These are phyloP conservation scores for Ophioninae sp. DNA, from an alignment of 2,888 invertebrate species.

Conservation along the genomic window DNA sequence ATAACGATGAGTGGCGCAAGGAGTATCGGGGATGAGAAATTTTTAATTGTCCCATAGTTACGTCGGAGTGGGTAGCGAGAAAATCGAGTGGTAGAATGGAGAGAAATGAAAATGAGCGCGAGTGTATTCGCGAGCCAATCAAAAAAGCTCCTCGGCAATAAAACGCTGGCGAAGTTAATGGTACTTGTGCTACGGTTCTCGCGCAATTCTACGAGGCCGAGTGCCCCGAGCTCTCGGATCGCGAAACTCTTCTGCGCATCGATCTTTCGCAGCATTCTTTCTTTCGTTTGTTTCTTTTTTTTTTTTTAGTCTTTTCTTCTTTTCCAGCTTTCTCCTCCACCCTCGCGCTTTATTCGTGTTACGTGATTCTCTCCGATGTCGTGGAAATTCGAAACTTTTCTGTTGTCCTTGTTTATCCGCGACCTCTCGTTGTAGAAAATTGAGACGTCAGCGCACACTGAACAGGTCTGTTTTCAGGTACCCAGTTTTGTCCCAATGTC, in stretches of 20 bases:
- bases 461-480: neutral
- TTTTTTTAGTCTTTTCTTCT: neutral
- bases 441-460: neutral
- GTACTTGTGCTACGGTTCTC: constrained; percentile 57
- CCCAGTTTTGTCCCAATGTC: neutral
- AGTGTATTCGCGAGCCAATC: constrained; percentile 57
- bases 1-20: constrained; percentile 10
- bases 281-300: constrained; percentile 19
- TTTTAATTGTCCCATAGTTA: constrained; percentile 62
- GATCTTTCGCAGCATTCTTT: constrained; percentile 51
- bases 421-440: neutral
- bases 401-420: constrained; percentile 1
- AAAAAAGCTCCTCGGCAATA: constrained; percentile 61
- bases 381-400: constrained; percentile 14
- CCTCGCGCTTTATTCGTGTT: constrained; percentile 19
- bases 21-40: constrained; percentile 51
- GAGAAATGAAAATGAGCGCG: constrained; percentile 39
- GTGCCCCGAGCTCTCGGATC: constrained; percentile 41
- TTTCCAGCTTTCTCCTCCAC: neutral
- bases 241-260: constrained; percentile 57
- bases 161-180: constrained; percentile 67
- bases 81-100: neutral
- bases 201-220: constrained; percentile 52
- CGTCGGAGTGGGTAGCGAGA: constrained; percentile 29
- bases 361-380: constrained; percentile 1